A percentile compares a stretch with the other conserved stretches of the same genome.
Conservation (phyloP, 1,140 invertebrate species). For the Oedothorax gibbosus region DNA sequence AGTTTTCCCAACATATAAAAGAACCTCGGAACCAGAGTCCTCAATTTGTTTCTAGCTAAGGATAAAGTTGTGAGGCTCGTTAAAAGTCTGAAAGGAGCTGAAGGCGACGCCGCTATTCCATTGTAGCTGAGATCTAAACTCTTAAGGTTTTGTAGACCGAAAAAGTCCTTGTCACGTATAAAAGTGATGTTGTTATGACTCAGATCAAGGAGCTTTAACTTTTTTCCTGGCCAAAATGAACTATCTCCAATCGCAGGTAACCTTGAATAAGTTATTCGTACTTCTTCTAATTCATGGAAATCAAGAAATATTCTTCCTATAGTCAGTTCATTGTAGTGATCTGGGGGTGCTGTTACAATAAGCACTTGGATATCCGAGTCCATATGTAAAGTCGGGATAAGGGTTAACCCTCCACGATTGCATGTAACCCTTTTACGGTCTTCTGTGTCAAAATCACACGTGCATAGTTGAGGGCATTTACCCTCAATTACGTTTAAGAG, state of each 20-base stretch:
- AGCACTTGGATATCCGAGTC: slow-evolving; percentile 76
- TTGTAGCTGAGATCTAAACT: slow-evolving; percentile 71
- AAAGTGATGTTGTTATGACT: slow-evolving; percentile 82
- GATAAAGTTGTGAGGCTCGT: slow-evolving; percentile 75
- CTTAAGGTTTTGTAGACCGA: slow-evolving; percentile 68
- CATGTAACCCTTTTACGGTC: slow-evolving; percentile 69
- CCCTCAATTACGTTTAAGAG: neutral
- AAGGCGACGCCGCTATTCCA: slow-evolving; percentile 71
- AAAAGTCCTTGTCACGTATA: slow-evolving; percentile 71
- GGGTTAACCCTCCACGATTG: slow-evolving; percentile 74
- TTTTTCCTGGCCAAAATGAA: slow-evolving; percentile 81
- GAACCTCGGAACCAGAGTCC: slow-evolving; percentile 76
- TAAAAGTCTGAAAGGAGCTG: slow-evolving; percentile 80
- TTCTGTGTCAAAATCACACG: slow-evolving; percentile 65
- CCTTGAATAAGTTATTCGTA: slow-evolving; percentile 81
- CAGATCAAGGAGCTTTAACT: slow-evolving; percentile 78
- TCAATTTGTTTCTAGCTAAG: slow-evolving; percentile 78
- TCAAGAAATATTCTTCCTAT: slow-evolving; percentile 80
- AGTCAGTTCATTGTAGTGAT: slow-evolving; percentile 76
- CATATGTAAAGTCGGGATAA: slow-evolving; percentile 74
- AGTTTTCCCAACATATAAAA: slow-evolving; percentile 78
- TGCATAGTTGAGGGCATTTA: slow-evolving; percentile 65
- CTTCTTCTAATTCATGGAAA: slow-evolving; percentile 78
- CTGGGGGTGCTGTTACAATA: slow-evolving; percentile 76
- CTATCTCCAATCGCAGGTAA: slow-evolving; percentile 82